A percentile compares a stretch with the other conserved stretches of the same genome.
phyloP scores from a whole-genome alignment of 92 coral and sea anemone species.

The Parazoanthus swiftii region DNA sequence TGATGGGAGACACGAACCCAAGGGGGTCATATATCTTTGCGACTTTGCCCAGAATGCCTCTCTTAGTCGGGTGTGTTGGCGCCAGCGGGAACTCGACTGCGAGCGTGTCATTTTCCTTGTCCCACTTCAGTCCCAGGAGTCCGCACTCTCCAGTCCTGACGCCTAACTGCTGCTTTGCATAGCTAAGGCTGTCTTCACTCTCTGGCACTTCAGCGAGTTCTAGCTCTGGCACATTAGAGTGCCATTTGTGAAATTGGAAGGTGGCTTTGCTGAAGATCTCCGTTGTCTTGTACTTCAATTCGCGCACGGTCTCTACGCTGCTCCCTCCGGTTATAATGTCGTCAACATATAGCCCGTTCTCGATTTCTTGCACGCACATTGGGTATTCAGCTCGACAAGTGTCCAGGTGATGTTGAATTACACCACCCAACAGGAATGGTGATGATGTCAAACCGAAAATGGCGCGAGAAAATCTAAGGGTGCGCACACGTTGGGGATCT shows the following conservation, averaged over 20 bases:
- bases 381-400: slow-evolving; percentile 5
- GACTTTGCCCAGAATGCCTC: slow-evolving; percentile 14
- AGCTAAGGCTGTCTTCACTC: slow-evolving; percentile 10
- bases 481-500: slow-evolving; percentile 54
- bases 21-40: slow-evolving; percentile 14
- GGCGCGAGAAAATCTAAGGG: slow-evolving; percentile 46
- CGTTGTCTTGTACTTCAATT: slow-evolving; percentile 16
- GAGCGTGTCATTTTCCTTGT: not conserved
- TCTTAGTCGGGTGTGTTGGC: not conserved
- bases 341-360: slow-evolving; percentile 42
- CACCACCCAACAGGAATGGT: slow-evolving; percentile 47
- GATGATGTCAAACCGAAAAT: slow-evolving; percentile 41
- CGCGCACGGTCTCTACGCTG: slow-evolving; percentile 24
- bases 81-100: not conserved
- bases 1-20: slow-evolving; percentile 1
- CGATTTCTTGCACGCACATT: slow-evolving; percentile 36
- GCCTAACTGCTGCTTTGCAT: slow-evolving; percentile 25
- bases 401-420: slow-evolving; percentile 41
- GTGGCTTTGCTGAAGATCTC: slow-evolving; percentile 47
- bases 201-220: slow-evolving; percentile 31
- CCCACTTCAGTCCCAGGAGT: not conserved
- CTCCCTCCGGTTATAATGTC: slow-evolving; percentile 34
- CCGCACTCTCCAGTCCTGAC: not conserved
- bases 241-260: slow-evolving; percentile 63
- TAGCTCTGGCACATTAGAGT: slow-evolving; percentile 49